A percentile compares a stretch with the other conserved stretches of the same genome.
Conservation (phyloP, 2,113 vertebrate genomes). For the Glaucomys volans region DNA sequence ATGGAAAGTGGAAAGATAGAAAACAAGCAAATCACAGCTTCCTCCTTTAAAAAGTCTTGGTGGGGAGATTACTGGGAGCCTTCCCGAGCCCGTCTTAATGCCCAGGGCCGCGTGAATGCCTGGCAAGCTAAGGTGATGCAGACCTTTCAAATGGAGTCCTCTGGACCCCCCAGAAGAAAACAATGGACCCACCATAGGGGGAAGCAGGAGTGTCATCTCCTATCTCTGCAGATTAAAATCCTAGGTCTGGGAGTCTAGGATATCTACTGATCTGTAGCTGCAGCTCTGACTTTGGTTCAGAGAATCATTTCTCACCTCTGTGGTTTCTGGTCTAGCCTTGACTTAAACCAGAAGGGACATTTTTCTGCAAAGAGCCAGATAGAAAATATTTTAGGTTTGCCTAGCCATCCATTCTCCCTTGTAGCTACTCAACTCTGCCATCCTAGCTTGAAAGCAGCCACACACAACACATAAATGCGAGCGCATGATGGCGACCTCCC, state of each 20-base stretch:
- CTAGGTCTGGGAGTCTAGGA: neutral
- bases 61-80: slow-evolving; percentile 88
- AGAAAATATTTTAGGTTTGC: neutral
- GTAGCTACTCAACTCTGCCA: neutral
- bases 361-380: neutral
- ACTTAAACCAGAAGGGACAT: neutral
- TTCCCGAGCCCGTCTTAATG: slow-evolving; percentile 89
- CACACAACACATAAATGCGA: neutral
- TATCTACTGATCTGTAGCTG: neutral
- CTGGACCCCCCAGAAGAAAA: neutral
- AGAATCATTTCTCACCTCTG: neutral
- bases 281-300: neutral
- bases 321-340: neutral
- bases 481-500: neutral
- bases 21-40: slow-evolving; percentile 90
- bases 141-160: neutral
- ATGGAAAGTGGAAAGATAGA: slow-evolving; percentile 89
- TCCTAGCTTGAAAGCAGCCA: neutral
- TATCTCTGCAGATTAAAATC: neutral
- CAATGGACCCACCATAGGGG: neutral
- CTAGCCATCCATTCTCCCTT: neutral
- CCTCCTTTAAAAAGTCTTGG: slow-evolving; percentile 88
- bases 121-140: slow-evolving; percentile 91
- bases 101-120: slow-evolving; percentile 89
- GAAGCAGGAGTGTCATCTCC: neutral